Conservation (phyloP, 1,140 invertebrate genomes). For the Ostrea edulis region DNA sequence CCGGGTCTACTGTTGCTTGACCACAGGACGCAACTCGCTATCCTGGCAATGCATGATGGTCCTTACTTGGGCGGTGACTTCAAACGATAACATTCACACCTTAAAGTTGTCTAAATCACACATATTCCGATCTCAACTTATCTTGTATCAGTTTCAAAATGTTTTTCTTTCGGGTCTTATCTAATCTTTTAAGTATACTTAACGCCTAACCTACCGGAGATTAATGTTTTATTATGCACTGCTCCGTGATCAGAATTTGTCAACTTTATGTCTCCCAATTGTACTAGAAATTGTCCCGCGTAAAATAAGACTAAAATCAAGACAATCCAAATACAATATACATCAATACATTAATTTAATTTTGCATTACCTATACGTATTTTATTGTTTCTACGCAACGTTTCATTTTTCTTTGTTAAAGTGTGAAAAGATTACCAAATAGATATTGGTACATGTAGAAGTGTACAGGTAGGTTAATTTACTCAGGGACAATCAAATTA, state of each 20-base stretch:
- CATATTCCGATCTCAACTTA: constrained; percentile 39
- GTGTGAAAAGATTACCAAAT: too few species aligned
- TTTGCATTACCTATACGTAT: too few species aligned
- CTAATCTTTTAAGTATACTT: constrained; percentile 48
- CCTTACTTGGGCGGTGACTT: constrained; percentile 15
- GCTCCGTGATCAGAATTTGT: constrained; percentile 25
- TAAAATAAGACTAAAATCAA: neutral
- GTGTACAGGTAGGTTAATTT: too few species aligned
- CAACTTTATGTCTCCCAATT: constrained; percentile 21
- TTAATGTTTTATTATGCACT: constrained; percentile 46
- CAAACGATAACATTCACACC: constrained; percentile 47
- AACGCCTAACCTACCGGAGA: constrained; percentile 47
- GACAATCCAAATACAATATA: too few species aligned
- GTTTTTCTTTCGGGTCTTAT: constrained; percentile 45
- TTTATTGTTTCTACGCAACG: too few species aligned
- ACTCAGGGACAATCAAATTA: too few species aligned
- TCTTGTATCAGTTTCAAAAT: constrained; percentile 55
- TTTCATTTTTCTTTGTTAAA: too few species aligned
- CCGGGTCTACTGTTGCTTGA: constrained; percentile 11
- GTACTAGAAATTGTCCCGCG: neutral
- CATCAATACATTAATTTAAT: too few species aligned
- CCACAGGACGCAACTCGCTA: constrained; percentile 35
- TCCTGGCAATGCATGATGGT: constrained; percentile 31
- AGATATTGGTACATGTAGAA: too few species aligned
- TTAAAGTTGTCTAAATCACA: constrained; percentile 34